Evolutionary conservation across 2,888 invertebrate species (phyloP).

Genomic region (Drosophila anomalata): DNA sequence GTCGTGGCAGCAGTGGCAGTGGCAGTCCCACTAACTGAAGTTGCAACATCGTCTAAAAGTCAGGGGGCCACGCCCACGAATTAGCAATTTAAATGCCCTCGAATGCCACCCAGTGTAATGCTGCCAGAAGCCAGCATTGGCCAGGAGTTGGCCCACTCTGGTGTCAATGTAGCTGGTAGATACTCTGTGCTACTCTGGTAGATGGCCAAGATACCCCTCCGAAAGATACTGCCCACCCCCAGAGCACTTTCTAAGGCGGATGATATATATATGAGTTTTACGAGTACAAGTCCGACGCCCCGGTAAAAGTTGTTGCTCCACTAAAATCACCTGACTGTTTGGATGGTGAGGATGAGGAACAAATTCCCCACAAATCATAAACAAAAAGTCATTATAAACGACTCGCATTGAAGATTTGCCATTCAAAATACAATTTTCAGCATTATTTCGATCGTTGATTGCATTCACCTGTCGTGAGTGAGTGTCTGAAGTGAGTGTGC

Average conservation of each 20-base stretch:
- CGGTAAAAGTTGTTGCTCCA: slow-evolving; percentile 51
- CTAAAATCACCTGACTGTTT: slow-evolving; percentile 28
- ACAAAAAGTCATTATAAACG: slow-evolving; percentile 5
- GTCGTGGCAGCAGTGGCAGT: background rate
- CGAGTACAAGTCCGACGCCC: slow-evolving; percentile 50
- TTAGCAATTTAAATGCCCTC: slow-evolving; percentile 49
- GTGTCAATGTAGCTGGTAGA: slow-evolving; percentile 3
- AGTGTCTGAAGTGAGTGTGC: slow-evolving; percentile 31
- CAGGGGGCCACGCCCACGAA: slow-evolving; percentile 37
- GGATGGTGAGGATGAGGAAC: slow-evolving; percentile 1
- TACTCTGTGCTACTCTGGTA: background rate
- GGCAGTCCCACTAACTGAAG: slow-evolving; percentile 12
- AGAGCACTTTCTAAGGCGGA: slow-evolving; percentile 59
- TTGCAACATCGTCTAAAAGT: slow-evolving; percentile 24
- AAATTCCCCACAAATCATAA: slow-evolving; percentile 11
- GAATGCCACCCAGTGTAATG: slow-evolving; percentile 36
- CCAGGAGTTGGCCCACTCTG: background rate
- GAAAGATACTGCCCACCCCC: slow-evolving; percentile 6
- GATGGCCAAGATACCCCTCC: background rate
- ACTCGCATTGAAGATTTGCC: slow-evolving; percentile 32
- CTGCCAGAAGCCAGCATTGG: background rate
- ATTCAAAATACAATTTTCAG: slow-evolving; percentile 62
- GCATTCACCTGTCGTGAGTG: slow-evolving; percentile 63
- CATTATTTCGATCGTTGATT: slow-evolving; percentile 67
- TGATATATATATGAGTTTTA: slow-evolving; percentile 40